These are phyloP conservation scores for Arge pagana DNA, from an alignment of 2,888 invertebrate species.

Conservation along the genomic window DNA sequence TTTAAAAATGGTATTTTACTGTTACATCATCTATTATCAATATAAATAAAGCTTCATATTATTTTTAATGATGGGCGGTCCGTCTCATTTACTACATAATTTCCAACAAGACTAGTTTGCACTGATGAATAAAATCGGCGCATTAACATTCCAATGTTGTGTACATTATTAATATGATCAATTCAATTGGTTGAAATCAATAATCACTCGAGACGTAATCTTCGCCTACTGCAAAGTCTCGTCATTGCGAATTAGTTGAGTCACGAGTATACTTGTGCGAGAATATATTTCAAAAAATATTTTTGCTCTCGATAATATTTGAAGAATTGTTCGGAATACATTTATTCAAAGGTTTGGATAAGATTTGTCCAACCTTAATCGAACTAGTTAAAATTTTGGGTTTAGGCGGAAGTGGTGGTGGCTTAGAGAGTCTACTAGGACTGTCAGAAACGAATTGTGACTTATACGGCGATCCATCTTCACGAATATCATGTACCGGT, in stretches of 20 bases:
- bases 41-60: too few relatives aligned
- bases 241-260: neutral
- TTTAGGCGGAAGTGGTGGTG: slow-evolving; percentile 77
- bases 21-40: too few relatives aligned
- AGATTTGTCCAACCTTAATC: slow-evolving; percentile 44
- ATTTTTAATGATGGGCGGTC: too few relatives aligned
- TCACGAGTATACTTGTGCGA: neutral
- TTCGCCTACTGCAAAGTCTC: neutral
- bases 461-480: slow-evolving; percentile 30
- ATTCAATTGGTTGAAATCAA: neutral
- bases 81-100: too few relatives aligned
- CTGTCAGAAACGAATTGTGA: slow-evolving; percentile 34
- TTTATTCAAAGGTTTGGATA: slow-evolving; percentile 47
- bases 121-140: too few relatives aligned
- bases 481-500: slow-evolving; percentile 27
- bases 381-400: slow-evolving; percentile 71
- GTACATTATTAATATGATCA: neutral
- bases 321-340: slow-evolving; percentile 37
- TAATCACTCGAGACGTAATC: too few relatives aligned
- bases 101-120: too few relatives aligned
- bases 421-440: slow-evolving; percentile 55
- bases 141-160: too few relatives aligned
- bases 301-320: slow-evolving; percentile 38
- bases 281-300: slow-evolving; percentile 36
- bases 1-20: too few relatives aligned